Base-by-base conservation (phyloP, 2,888 invertebrate species). In the Chloromyia formosa region DNA sequence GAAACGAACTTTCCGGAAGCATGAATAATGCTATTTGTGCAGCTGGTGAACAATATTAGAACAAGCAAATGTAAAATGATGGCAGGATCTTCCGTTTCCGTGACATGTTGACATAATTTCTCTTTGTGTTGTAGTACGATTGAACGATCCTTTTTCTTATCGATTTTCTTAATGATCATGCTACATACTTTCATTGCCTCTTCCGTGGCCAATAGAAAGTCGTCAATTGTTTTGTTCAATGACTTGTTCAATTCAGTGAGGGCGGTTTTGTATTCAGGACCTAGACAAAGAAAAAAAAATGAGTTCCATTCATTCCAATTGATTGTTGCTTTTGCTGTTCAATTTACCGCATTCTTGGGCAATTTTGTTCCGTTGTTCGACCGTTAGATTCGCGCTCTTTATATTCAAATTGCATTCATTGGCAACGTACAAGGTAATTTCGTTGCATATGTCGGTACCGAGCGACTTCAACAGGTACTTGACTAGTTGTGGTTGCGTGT, bases 1-100 rank as follows among this genome's bases (percentile, higher is more conserved):
- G 95, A 92, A 12, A 98, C 95, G 86, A 96, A 96, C 83, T 95
- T 91, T 0, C 98, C 98, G 27, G 97, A 97, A 14, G 96, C 96
- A 84, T 97, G 95, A 27, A 98, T 82, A 87, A 96, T 93, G 79
- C 88, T 90, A 80, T 94, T 93, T 0, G 94, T 94, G 1, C 91
- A 87, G 10, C 90, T 89, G 69, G 94, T 94, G 82, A 95, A 96
- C 74, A 97, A 88, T 56, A 95, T 88, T 76, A 95, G 86, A 0
- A 90, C 89, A 0, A 92, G 90, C 73, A 96, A 86, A 84, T 96
- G 95, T 60, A 97, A 86, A 69, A 91, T 88, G 45, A 95, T 83
- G 0, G 95, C 94, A 14, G 94, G 91, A 80, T 96, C 95, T 54
- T 90, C 88, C 74, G 92, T 91, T 75, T 87, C 86, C 72, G 90